Base-by-base conservation (phyloP, 2,113 vertebrate species). In the Podocnemis expansa region DNA sequence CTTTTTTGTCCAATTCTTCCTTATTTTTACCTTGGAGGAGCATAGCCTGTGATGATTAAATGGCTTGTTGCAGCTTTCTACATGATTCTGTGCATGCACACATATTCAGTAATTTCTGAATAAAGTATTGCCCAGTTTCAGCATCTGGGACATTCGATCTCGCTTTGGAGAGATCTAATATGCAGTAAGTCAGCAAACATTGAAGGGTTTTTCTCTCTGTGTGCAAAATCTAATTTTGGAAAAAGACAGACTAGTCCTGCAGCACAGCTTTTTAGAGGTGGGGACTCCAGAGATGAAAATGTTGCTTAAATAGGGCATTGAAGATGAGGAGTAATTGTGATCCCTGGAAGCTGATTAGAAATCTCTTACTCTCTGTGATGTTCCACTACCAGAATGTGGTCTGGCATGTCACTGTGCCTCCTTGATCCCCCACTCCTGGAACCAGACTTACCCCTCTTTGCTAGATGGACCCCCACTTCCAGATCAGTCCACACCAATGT, bases 41-140 rank as follows among this genome's bases (percentile, higher is more conserved):
- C 83, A 86, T 49, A 89, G 80, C 75, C 75, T 34, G 16, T 25
- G 56, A 78, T 93, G 91, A 96, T 86, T 95, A 94, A 97, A 96
- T 76, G 73, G 75, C 75, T 87, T 78, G 51, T 58, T 94, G 73
- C 47, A 81, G 55, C 58, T 93, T 80, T 60, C 10, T 78, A 82
- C 17, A 3, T 4, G n/a, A 34, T 1, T 41, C 60, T 21, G 19
- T 92, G 41, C 80, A 82, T 84, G 86, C 12, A 43, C 73, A 54
- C 51, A 58, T 80, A 90, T 79, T 94, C 89, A 91, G 47, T 7
- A 90, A 47, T 43, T 60, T 43, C 60, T 51, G 55, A 96, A 85
- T 92, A 86, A 3, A 88, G 82, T 80, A 16, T 27, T 84, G 67
- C 94, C 88, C 58, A 87, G 73, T 51, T 43, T 82, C 16, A 79